Evolutionary conservation across 2,888 invertebrate genomes (phyloP).

Genomic region (Cataglyphis altisquamis): DNA sequence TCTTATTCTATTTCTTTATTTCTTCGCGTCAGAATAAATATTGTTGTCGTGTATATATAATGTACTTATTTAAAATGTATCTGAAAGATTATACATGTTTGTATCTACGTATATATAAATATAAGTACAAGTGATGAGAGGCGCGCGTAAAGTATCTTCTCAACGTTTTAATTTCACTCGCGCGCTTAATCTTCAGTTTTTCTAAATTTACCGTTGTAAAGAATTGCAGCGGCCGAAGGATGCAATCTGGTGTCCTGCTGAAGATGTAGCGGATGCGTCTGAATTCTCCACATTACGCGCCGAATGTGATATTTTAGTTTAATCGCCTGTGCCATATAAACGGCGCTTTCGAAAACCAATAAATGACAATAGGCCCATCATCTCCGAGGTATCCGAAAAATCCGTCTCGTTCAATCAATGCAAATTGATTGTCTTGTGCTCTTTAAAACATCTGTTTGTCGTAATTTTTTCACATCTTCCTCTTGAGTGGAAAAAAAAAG

Average conservation of each 20-base stretch:
- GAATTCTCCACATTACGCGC: constrained; percentile 84
- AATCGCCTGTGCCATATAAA: constrained; percentile 66
- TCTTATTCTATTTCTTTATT: not conserved
- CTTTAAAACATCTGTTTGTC: not conserved
- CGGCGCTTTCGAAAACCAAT: constrained; percentile 54
- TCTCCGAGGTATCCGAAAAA: constrained; percentile 35
- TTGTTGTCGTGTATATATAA: not conserved
- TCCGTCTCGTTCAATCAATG: not conserved
- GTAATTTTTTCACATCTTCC: not conserved
- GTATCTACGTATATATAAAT: not conserved
- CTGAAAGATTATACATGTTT: not conserved
- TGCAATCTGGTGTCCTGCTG: constrained; percentile 86
- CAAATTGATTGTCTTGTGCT: not conserved
- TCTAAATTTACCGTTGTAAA: constrained; percentile 87
- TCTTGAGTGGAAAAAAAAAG: not conserved
- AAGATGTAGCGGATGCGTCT: constrained; percentile 86
- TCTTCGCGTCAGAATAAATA: not conserved
- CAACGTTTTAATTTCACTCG: constrained; percentile 4
- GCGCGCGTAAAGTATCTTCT: not conserved
- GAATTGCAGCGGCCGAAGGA: constrained; percentile 86
- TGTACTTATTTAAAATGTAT: not conserved
- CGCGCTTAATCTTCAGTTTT: not conserved
- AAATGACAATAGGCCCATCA: constrained; percentile 55
- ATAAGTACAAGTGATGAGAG: not conserved
- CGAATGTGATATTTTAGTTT: constrained; percentile 60